Evolutionary conservation across 92 coral and sea anemone species (phyloP), one percentile per base, ranked within the genome.

Genomic region (Chrysogorgia sp.): DNA sequence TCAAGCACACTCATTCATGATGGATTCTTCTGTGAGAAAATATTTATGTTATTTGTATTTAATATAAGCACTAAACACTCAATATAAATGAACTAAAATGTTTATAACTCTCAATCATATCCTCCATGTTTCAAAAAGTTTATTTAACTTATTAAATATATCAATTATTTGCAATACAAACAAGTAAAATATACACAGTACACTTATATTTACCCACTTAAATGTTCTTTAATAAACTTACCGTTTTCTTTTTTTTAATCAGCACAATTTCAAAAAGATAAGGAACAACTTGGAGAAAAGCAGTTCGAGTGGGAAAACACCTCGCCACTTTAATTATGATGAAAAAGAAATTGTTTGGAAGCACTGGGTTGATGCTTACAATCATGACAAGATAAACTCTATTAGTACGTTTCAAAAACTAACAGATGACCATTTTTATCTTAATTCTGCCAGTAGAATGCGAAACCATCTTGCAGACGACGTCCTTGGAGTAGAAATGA

Each of bases 11-110:
- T 43, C 67, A 1, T 76, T 83, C 70, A 83, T 83, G 82, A 75
- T 75, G 82, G 83, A 83, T 59, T 64, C 83, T 45, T 83, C 87
- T 17, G 82, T 83, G 63, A 71, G 85, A 35, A 37, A 4, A 29
- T 22, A 28, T 58, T 25, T 58, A 20, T 28, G 12, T 1, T 57
- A 23, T 37, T 37, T 37, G 43, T 4, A 5, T 37, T 37, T 37
- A n/a, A n/a, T n/a, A n/a, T n/a, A n/a, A n/a, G n/a, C n/a, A n/a
- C 43, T 12, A 37, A 37, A 37, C 43, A 37, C 43, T 4, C 5
- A 37, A 37, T 37, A 37, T 4, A 4, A 37, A 37, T 37, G 12
- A 37, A 37, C 43, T 37, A 12, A 37, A 37, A 37, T 37, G 43
- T 37, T 37, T 37, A 37, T n/a, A n/a, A 37, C 43, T 12, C 43